Percentiles rank a stretch among this genome's conserved stretches.
These are phyloP conservation scores for Nesoenas mayeri DNA, from an alignment of 2,113 vertebrate species.

Conservation along the genomic window DNA sequence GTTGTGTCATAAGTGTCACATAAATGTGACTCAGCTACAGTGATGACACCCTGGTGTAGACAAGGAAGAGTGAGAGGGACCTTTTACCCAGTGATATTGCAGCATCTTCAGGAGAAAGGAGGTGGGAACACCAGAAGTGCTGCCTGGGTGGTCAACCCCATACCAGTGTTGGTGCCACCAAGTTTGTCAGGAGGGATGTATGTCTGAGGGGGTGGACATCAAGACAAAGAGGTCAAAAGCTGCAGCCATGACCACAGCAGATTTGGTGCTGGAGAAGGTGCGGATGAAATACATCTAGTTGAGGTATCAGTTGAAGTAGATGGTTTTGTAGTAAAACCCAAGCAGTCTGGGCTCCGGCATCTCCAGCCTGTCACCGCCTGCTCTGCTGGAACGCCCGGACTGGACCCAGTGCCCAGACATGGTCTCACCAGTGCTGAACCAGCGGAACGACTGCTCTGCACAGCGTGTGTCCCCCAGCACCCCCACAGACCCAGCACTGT, in stretches of 20 bases:
- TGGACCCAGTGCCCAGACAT: not conserved
- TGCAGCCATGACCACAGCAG: not conserved
- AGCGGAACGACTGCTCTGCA: no score
- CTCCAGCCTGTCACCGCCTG: not conserved
- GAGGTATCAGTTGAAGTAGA: not conserved
- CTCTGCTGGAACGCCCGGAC: no score
- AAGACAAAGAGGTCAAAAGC: not conserved
- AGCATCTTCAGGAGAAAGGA: conserved; percentile 28
- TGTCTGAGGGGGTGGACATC: not conserved
- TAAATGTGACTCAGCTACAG: not conserved
- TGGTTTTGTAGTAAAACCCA: not conserved
- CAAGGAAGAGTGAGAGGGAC: conserved; percentile 41
- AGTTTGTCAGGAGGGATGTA: not conserved
- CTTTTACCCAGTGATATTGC: not conserved
- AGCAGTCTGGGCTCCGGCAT: not conserved
- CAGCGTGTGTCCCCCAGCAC: not conserved
- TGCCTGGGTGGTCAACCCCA: not conserved
- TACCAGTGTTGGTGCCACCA: not conserved
- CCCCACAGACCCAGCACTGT: not conserved
- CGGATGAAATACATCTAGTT: not conserved
- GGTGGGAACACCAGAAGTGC: conserved; percentile 12
- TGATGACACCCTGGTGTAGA: conserved; percentile 42
- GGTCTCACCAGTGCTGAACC: not conserved
- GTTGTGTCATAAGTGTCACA: not conserved
- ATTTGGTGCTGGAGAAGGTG: not conserved